These are phyloP conservation scores for Berghia stephanieae DNA, from an alignment of 1,140 invertebrate species.

Conservation along the genomic window DNA sequence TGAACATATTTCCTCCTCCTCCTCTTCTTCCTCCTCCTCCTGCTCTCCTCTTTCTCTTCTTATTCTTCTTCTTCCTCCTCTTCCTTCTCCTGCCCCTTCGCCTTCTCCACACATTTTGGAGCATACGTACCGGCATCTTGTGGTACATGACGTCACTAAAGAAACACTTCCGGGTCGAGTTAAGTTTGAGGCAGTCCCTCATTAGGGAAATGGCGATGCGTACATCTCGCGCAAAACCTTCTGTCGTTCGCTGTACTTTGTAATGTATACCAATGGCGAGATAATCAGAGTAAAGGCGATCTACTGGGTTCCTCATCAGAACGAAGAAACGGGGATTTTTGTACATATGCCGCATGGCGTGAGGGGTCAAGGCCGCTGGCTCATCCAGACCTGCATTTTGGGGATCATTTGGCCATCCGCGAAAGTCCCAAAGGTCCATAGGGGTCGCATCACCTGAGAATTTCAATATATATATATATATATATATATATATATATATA, in stretches of 20 bases:
- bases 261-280: neutral
- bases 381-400: slow-evolving; percentile 30
- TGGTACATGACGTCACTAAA: slow-evolving; percentile 40
- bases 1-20: no score
- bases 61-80: no score
- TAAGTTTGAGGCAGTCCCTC: slow-evolving; percentile 37
- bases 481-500: no score
- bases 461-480: no score
- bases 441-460: slow-evolving; percentile 34
- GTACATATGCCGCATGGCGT: slow-evolving; percentile 32
- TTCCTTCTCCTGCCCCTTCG: no score
- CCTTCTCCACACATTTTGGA: no score
- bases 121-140: slow-evolving; percentile 34
- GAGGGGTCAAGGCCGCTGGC: slow-evolving; percentile 30
- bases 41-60: no score
- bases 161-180: slow-evolving; percentile 39
- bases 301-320: slow-evolving; percentile 33
- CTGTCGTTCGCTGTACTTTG: slow-evolving; percentile 23
- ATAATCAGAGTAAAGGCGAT: neutral
- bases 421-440: slow-evolving; percentile 30
- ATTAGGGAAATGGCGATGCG: slow-evolving; percentile 33
- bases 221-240: slow-evolving; percentile 41
- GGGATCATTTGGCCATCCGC: slow-evolving; percentile 28
- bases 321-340: slow-evolving; percentile 35
- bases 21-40: no score